These are phyloP conservation scores for Myanophis thanlyinensis DNA, from an alignment of 2,113 vertebrate genomes.

Conservation along the genomic window DNA sequence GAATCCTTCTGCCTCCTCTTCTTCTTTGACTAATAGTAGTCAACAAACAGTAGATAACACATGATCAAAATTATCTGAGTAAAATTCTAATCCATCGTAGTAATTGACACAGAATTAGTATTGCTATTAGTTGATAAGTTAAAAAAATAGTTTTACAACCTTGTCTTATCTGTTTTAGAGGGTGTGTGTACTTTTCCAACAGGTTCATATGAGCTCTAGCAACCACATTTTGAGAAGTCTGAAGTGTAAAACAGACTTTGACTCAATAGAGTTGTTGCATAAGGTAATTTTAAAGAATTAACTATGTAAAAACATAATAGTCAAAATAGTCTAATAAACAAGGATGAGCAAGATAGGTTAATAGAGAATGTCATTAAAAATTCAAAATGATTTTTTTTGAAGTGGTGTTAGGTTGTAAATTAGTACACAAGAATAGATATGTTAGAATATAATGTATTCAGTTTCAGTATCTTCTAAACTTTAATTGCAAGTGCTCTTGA, in stretches of 20 bases:
- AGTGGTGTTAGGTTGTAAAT: conserved; percentile 3
- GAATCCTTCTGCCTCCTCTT: no score
- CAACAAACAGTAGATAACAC: no score
- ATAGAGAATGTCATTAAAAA: conserved; percentile 16
- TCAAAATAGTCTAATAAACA: neutral
- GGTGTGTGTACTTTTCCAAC: neutral
- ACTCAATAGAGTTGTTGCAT: neutral
- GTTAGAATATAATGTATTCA: neutral
- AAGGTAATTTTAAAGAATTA: neutral
- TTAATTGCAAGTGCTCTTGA: neutral
- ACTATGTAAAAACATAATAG: neutral
- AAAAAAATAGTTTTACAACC: neutral
- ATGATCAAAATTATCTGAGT: neutral
- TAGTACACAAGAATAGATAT: neutral
- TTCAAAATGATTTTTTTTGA: neutral
- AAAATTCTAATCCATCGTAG: neutral
- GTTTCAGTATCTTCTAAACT: neutral
- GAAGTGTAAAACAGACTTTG: neutral
- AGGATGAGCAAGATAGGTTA: neutral
- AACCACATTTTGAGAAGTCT: neutral
- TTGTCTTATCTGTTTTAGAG: neutral
- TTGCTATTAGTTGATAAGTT: neutral
- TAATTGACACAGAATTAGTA: neutral
- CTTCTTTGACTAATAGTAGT: no score
- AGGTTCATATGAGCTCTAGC: neutral